These are phyloP conservation scores for Ypsolopha scabrella DNA, from an alignment of 2,888 invertebrate species.

Conservation along the genomic window DNA sequence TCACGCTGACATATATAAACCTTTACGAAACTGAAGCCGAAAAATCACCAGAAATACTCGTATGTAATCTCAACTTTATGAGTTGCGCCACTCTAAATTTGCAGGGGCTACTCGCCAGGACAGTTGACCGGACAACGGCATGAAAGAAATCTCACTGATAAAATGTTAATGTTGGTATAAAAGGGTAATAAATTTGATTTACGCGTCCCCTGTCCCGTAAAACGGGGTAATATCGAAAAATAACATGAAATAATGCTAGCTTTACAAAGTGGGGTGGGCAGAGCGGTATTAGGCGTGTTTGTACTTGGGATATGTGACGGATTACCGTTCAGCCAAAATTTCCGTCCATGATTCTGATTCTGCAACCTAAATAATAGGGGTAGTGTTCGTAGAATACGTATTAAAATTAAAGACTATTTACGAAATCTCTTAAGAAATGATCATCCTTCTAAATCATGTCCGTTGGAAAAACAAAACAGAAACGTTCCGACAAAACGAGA, in stretches of 20 bases:
- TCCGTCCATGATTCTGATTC: not conserved
- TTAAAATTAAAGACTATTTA: not conserved
- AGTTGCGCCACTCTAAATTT: constrained; percentile 28
- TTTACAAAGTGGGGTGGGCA: constrained; percentile 41
- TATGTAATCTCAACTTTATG: not conserved
- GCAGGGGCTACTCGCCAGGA: constrained; percentile 34
- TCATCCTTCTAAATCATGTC: too few relatives aligned
- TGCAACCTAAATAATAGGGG: too few relatives aligned
- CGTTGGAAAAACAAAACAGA: not conserved
- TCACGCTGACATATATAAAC: too few relatives aligned
- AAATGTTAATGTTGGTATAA: constrained; percentile 68
- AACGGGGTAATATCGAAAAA: constrained; percentile 67
- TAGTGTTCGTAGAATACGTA: too few relatives aligned
- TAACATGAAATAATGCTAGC: constrained; percentile 65
- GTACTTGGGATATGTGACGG: constrained; percentile 11
- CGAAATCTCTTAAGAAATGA: not conserved
- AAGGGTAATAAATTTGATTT: constrained; percentile 69
- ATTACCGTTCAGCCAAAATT: not conserved
- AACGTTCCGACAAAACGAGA: not conserved
- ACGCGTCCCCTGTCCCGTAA: constrained; percentile 49
- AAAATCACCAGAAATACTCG: constrained; percentile 14
- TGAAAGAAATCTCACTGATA: constrained; percentile 62
- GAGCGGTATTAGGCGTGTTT: constrained; percentile 43
- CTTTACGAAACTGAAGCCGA: not conserved
- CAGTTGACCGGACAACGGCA: constrained; percentile 48